These are phyloP conservation scores for Mesorhabditis spiculigera DNA, from an alignment of 2,888 invertebrate genomes.

Conservation along the genomic window DNA sequence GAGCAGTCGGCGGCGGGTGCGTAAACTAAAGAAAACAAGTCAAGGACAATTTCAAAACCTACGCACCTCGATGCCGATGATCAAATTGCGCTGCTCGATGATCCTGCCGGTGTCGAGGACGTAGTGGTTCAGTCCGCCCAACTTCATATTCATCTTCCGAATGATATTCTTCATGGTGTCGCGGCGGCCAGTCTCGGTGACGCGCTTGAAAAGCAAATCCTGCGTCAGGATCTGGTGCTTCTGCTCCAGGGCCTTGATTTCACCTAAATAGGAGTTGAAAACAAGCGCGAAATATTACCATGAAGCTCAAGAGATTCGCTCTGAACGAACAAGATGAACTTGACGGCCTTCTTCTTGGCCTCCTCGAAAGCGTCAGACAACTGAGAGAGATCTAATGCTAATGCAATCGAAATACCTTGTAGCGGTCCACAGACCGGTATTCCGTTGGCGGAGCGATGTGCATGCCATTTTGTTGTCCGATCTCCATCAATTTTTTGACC, in stretches of 20 bases:
- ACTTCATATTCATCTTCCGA: slow-evolving; percentile 11
- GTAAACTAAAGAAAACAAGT: neutral
- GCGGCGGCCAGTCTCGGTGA: neutral
- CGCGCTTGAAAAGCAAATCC: slow-evolving; percentile 10
- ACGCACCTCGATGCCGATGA: neutral
- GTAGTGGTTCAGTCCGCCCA: slow-evolving; percentile 18
- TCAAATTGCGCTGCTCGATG: slow-evolving; percentile 9
- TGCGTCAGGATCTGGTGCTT: slow-evolving; percentile 18
- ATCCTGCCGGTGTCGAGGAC: slow-evolving; percentile 9
- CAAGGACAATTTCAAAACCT: too few species aligned
- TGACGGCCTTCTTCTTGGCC: neutral
- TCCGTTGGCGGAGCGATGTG: neutral
- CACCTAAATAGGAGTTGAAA: neutral
- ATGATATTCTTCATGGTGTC: slow-evolving; percentile 17
- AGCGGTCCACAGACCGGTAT: too few species aligned
- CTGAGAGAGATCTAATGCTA: too few species aligned
- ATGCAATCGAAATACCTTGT: too few species aligned
- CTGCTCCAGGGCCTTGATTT: slow-evolving; percentile 20
- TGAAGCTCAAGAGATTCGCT: neutral
- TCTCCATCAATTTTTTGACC: too few species aligned
- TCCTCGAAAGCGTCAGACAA: neutral
- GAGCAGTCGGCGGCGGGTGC: neutral
- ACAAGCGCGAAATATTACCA: neutral
- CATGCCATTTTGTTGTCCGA: neutral
- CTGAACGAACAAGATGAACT: slow-evolving; percentile 1